Base-by-base conservation (phyloP, 2,888 invertebrate genomes). In the Ormyrus pomaceus region DNA sequence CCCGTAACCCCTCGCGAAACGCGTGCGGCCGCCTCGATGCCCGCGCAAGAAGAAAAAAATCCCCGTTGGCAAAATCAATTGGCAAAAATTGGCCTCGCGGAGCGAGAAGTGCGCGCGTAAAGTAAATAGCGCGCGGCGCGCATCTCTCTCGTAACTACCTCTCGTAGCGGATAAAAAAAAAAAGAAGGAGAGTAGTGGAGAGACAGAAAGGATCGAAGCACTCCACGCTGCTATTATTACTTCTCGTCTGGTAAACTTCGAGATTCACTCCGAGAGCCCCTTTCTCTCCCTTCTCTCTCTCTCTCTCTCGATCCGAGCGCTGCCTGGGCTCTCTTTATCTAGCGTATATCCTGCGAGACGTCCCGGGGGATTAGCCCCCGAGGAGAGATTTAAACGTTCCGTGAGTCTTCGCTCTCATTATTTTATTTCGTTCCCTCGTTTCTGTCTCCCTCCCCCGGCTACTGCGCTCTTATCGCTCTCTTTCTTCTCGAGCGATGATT, bases 321-420 rank as follows among this genome's bases (percentile, higher is more conserved):
- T 19, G 19, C 2, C 19, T 19, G 19, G 19, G 19, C 50, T 74
- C 62, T 59, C 66, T 75, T 74, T 74, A 74, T 65, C 65, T 65
- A 74, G 34, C 13, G 65, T 45, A 56, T 74, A 74, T 74, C 74
- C 71, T 11, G 71, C 53, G 73, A 77, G 19, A 74, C 79, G 56
- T 85, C 86, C 82, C 83, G 72, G 46, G 85, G 86, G 86, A 87
- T 86, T 86, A 85, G 83, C 77, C 71, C 19, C 19, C 19, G 19
- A 19, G 80, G 82, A 61, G 80, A 86, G 86, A 86, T 86, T 87
- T 85, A 86, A 86, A 83, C 83, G 80, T 82, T 83, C 66, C 62
- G 59, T 72, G 71, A 70, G 70, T 66, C 53, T 64, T 71, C 53
- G 34, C 58, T 62, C 73, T 79, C 79, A 73, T 79, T 79, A 79